These are phyloP conservation scores for Megalops atlanticus DNA, from an alignment of 2,113 vertebrate genomes.

Conservation along the genomic window DNA sequence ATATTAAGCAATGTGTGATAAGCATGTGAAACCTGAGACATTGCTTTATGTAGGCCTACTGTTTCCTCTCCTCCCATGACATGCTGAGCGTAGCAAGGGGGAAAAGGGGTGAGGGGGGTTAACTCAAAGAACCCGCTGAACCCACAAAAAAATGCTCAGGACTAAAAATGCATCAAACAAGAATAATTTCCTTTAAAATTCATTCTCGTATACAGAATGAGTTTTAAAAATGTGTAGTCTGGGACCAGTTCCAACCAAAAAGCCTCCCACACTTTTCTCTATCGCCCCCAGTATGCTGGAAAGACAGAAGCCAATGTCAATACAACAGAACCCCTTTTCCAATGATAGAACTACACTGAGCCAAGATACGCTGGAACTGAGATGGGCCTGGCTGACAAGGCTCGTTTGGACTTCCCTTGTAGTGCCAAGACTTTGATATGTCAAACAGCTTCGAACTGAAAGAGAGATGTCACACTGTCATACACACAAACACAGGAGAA, in stretches of 20 bases:
- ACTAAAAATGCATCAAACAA: background rate
- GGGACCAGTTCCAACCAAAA: conserved; percentile 61
- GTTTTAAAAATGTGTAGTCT: conserved; percentile 35
- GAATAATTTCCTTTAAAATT: background rate
- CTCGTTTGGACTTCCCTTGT: background rate
- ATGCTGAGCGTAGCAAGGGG: background rate
- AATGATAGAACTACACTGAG: background rate
- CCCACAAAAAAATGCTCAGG: background rate
- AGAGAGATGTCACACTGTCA: no score
- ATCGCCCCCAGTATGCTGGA: conserved; percentile 34
- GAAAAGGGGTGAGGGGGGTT: background rate
- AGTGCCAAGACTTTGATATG: no score
- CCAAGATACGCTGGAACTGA: background rate
- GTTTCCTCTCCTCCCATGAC: background rate
- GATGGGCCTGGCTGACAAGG: background rate
- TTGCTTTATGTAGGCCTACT: background rate
- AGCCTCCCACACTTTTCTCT: conserved; percentile 45
- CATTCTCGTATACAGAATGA: background rate
- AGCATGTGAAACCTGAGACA: background rate
- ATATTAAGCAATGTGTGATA: background rate
- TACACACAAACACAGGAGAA: no score
- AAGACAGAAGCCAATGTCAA: conserved; percentile 51
- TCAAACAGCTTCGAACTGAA: no score
- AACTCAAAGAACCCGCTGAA: background rate
- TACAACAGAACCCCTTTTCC: conserved; percentile 34